These are phyloP conservation scores for Prinia subflava DNA, from an alignment of 2,113 vertebrate species.

Conservation along the genomic window DNA sequence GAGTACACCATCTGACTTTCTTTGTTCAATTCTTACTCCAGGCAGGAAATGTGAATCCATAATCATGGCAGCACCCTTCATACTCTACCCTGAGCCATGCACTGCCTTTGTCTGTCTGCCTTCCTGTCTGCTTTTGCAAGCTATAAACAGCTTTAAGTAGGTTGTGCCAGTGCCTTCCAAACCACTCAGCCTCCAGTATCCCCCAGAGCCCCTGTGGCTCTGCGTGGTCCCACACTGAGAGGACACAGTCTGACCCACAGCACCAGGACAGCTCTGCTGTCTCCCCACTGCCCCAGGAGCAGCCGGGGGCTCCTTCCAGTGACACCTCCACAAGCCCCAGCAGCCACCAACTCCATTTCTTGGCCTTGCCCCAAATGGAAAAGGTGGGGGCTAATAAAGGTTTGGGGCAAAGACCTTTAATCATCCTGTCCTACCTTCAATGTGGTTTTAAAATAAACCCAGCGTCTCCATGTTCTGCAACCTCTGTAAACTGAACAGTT, in stretches of 20 bases:
- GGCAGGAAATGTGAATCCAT: background rate
- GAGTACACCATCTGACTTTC: background rate
- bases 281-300: background rate
- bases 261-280: background rate
- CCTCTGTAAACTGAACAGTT: background rate
- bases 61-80: background rate
- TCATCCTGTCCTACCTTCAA: background rate
- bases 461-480: background rate
- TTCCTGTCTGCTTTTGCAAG: background rate
- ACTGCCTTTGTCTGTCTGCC: background rate
- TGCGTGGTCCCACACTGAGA: background rate
- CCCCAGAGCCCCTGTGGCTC: background rate
- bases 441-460: background rate
- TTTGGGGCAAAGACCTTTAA: background rate
- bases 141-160: background rate
- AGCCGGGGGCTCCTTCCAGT: rapidly evolving
- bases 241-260: background rate
- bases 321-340: background rate
- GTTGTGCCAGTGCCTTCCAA: background rate
- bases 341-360: background rate
- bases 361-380: background rate
- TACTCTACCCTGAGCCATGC: background rate
- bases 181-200: background rate
- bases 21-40: background rate
- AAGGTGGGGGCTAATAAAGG: rapidly evolving